Evolutionary conservation across 2,797 vertebrate genomes (phyloP).

Genomic region (Pagetopsis macropterus): DNA sequence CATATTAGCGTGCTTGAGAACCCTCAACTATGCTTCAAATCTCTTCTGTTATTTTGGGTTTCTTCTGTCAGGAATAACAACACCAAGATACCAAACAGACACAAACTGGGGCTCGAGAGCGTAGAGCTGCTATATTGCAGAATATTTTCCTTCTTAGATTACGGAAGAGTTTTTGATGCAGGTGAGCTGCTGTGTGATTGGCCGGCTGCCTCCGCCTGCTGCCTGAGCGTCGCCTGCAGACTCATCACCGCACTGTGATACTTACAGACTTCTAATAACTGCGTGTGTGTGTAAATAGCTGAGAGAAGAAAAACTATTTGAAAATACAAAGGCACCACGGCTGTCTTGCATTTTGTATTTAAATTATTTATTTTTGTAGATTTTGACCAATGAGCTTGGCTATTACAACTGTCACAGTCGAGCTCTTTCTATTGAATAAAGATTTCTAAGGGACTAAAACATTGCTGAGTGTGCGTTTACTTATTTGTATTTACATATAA

Average conservation of each 20-base stretch:
- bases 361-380: constrained; percentile 95
- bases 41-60: background rate
- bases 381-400: constrained; percentile 73
- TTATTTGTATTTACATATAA: background rate
- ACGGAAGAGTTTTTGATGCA: background rate
- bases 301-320: constrained; percentile 71
- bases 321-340: constrained; percentile 82
- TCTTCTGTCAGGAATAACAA: background rate
- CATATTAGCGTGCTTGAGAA: too few relatives aligned
- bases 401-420: constrained; percentile 75
- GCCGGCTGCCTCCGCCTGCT: constrained; percentile 32
- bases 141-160: background rate
- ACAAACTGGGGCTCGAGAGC: background rate
- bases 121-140: background rate
- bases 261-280: constrained; percentile 72
- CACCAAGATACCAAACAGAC: background rate
- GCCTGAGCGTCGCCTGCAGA: constrained; percentile 45
- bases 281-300: constrained; percentile 68
- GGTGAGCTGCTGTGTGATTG: constrained; percentile 45
- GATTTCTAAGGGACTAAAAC: constrained; percentile 73
- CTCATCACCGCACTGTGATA: constrained; percentile 79
- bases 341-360: constrained; percentile 90
- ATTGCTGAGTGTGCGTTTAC: background rate
- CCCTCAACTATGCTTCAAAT: background rate
- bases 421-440: constrained; percentile 90